Evolutionary conservation across 2,113 vertebrate genomes (phyloP), one percentile per base, ranked within the genome.

Genomic region (Tyto alba): DNA sequence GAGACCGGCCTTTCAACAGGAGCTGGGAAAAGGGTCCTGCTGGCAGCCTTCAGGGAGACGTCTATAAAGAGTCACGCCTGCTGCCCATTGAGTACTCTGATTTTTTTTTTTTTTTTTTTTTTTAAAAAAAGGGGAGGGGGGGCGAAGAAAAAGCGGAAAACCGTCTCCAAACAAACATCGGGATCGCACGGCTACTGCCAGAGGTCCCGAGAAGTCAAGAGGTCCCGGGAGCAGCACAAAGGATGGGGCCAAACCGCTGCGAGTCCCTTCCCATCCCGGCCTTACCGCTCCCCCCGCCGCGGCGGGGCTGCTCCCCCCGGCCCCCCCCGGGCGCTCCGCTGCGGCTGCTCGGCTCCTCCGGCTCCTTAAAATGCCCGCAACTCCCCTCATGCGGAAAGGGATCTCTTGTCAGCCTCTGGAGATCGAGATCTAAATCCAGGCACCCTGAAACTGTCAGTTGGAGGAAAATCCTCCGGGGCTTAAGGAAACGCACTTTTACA

Each of bases 141-240:
- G 16, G 3, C 0, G 2, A 19, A 40, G 22, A 57, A 38, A 50
- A 55, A 6, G 50, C 32, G 55, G 79, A 95, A 98, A 97, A 94
- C 93, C 75, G 62, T 89, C 85, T 95, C 92, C 97, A 98, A 98
- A 98, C 97, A 98, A 98, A 98, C 97, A 98, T 79, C 47, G 43
- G 73, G 92, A 94, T 94, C 91, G 85, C 81, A 93, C 57, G 88
- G 96, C 95, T 97, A 96, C 89, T 91, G 96, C 97, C 96, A 96
- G 94, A 93, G 93, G 96, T 95, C 93, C 85, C 29, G 55, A 71
- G 64, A 95, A 95, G 95, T 85, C 90, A 71, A 62, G 93, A 96
- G 96, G 93, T 97, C 95, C 74, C 60, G 74, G 73, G 94, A 96
- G 90, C 71, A 76, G 62, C 85, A 76, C 88, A 96, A 91, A 95